phyloP scores from a whole-genome alignment of 2,113 vertebrate species.

The Xenopus tropicalis region UCB_Xtro_10.0 CM004448.2:91491001-91491500 shows the following conservation, averaged over 20 bases:
- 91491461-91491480: too few species aligned
- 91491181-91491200: slow-evolving; percentile 64
- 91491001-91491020: slow-evolving; percentile 61
- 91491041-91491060: slow-evolving; percentile 62
- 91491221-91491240: slow-evolving; percentile 72
- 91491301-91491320: slow-evolving; percentile 57
- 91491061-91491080: slow-evolving; percentile 69
- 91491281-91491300: slow-evolving; percentile 67
- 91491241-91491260: slow-evolving; percentile 74
- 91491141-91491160: slow-evolving; percentile 64
- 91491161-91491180: slow-evolving; percentile 50
- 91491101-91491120: slow-evolving; percentile 66
- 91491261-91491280: slow-evolving; percentile 64
- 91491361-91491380: neutral
- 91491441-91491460: too few species aligned
- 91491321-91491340: slow-evolving; percentile 22
- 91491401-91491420: too few species aligned
- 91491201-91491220: slow-evolving; percentile 73
- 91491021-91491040: slow-evolving; percentile 56
- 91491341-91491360: slow-evolving; percentile 4
- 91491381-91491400: neutral
- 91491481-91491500: too few species aligned
- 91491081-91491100: slow-evolving; percentile 64
- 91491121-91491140: slow-evolving; percentile 67
- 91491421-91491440: too few species aligned